These are phyloP conservation scores for Chymomyza costata DNA, from an alignment of 1,140 invertebrate genomes.

Conservation along the genomic window DNA sequence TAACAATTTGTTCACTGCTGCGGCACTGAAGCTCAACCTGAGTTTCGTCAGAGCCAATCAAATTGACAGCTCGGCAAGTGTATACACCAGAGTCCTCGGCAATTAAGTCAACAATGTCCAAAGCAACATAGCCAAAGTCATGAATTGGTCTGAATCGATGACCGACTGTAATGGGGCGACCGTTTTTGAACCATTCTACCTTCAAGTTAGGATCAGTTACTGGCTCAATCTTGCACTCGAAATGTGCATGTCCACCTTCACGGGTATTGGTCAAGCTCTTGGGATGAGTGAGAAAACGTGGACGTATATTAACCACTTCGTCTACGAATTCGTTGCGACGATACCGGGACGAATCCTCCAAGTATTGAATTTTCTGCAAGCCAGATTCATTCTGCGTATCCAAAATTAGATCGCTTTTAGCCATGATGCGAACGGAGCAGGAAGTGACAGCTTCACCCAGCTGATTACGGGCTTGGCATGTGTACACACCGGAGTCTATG, in stretches of 20 bases:
- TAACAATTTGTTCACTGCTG: constrained; percentile 86
- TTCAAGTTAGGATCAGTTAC: constrained; percentile 94
- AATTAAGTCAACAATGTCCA: constrained; percentile 93
- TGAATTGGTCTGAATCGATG: constrained; percentile 95
- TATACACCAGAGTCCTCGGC: constrained; percentile 96
- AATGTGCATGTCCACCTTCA: constrained; percentile 96
- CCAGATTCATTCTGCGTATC: constrained; percentile 91
- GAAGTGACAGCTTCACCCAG: constrained; percentile 96
- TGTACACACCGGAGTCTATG: constrained; percentile 97
- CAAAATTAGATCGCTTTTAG: constrained; percentile 89
- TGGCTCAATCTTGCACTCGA: constrained; percentile 98
- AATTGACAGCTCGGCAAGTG: constrained; percentile 91
- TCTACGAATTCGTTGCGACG: constrained; percentile 88
- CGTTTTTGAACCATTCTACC: constrained; percentile 96
- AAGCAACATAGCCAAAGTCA: constrained; percentile 95
- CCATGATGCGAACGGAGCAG: constrained; percentile 89
- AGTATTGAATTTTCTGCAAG: constrained; percentile 91
- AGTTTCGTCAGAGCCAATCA: constrained; percentile 91
- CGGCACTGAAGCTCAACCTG: constrained; percentile 83
- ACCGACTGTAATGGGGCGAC: constrained; percentile 89
- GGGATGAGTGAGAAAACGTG: constrained; percentile 89
- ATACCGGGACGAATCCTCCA: constrained; percentile 91
- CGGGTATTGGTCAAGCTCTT: constrained; percentile 89
- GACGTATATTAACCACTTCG: constrained; percentile 88
- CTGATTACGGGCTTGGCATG: constrained; percentile 92